Percentiles rank a stretch among this genome's conserved stretches.
Conservation (phyloP, 1,140 invertebrate genomes). For the Anastrepha obliqua region DNA sequence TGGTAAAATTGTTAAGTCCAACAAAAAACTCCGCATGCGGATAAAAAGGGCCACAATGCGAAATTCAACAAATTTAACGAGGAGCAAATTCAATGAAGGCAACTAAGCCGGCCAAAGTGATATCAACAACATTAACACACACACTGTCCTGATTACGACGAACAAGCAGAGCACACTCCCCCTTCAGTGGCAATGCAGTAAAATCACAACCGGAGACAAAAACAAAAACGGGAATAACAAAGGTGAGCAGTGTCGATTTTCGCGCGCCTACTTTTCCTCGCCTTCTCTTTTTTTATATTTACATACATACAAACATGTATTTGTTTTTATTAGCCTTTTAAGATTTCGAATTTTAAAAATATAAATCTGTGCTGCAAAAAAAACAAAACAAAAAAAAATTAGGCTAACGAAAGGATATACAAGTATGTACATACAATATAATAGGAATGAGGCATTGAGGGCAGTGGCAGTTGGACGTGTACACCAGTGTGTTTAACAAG, state of each 20-base stretch:
- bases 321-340: constrained; percentile 24
- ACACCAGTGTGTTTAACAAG: constrained; percentile 48
- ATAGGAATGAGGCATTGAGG: neutral
- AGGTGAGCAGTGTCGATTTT: constrained; percentile 52
- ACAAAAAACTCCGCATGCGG: neutral
- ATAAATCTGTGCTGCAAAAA: neutral
- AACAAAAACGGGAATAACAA: neutral
- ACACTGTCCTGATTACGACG: neutral
- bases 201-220: constrained; percentile 9
- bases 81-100: constrained; percentile 7
- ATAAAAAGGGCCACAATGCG: constrained; percentile 14
- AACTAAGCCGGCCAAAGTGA: neutral
- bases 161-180: neutral
- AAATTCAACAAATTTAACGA: constrained; percentile 29
- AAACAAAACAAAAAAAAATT: neutral
- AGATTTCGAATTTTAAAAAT: constrained; percentile 36
- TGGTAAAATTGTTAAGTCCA: constrained; percentile 23
- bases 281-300: constrained; percentile 19
- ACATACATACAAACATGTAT: neutral
- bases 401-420: constrained; percentile 32
- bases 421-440: no score
- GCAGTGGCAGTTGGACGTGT: constrained; percentile 48
- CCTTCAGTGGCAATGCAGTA: neutral
- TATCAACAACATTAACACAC: constrained; percentile 3
- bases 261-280: constrained; percentile 50